phyloP scores from a whole-genome alignment of 2,797 vertebrate species.

The Micromesistius poutassou region DNA sequence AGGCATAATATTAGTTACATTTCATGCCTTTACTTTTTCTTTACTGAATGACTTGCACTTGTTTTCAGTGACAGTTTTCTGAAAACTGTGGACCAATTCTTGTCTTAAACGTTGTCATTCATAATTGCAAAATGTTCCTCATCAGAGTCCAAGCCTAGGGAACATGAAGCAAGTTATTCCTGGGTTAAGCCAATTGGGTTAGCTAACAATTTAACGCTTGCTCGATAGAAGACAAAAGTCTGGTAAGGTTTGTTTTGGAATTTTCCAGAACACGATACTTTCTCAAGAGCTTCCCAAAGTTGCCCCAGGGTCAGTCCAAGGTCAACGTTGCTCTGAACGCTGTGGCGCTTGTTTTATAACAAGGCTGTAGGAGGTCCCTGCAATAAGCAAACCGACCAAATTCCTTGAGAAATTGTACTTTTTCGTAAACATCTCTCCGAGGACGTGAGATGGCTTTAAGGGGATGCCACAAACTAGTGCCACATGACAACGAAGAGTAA shows the following conservation, averaged over 20 bases:
- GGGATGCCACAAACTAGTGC: not conserved
- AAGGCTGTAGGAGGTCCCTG: not conserved
- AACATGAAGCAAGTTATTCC: not conserved
- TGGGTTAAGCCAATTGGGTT: not conserved
- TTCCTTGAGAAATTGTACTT: slow-evolving; percentile 1
- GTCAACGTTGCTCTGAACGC: not conserved
- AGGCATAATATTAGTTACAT: not conserved
- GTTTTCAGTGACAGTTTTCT: slow-evolving; percentile 6
- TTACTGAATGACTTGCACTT: not conserved
- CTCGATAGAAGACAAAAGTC: not conserved
- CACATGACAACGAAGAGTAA: not conserved
- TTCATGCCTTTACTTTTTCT: not conserved
- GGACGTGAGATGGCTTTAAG: not conserved
- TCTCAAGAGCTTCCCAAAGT: not conserved
- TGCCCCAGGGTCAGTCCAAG: not conserved
- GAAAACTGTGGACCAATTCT: not conserved
- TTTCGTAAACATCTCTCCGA: slow-evolving; percentile 1
- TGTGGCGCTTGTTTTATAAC: not conserved
- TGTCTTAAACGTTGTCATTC: not conserved
- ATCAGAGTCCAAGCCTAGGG: not conserved
- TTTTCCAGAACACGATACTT: not conserved
- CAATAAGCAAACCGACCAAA: not conserved
- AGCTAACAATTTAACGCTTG: not conserved
- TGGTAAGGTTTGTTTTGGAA: not conserved
- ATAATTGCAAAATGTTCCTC: not conserved